Conservation (phyloP, 2,797 vertebrate species). For the Phoxinus dragarum region DNA sequence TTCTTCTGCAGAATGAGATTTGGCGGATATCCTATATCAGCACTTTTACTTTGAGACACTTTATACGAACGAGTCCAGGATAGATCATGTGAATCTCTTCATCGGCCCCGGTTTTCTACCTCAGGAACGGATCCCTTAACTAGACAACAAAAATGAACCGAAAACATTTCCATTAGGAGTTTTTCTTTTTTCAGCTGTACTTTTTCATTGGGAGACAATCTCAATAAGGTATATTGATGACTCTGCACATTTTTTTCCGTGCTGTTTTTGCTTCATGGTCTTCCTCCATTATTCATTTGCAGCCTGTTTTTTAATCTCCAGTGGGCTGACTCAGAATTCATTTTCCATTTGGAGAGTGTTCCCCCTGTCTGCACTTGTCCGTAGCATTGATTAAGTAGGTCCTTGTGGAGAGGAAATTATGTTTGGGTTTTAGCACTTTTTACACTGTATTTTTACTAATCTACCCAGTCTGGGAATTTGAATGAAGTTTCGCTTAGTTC, state of each 20-base stretch:
- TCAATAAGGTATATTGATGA: slow-evolving; percentile 81
- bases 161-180: slow-evolving; percentile 58
- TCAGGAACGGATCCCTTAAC: background rate
- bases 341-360: slow-evolving; percentile 81
- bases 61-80: slow-evolving; percentile 14
- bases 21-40: slow-evolving; percentile 22
- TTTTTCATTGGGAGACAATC: slow-evolving; percentile 75
- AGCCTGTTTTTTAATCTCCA: slow-evolving; percentile 84
- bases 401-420: slow-evolving; percentile 78
- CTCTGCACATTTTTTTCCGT: slow-evolving; percentile 73
- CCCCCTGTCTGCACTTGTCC: slow-evolving; percentile 76
- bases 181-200: slow-evolving; percentile 68
- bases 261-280: slow-evolving; percentile 79
- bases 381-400: slow-evolving; percentile 83
- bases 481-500: slow-evolving; percentile 67
- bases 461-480: slow-evolving; percentile 73
- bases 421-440: slow-evolving; percentile 77
- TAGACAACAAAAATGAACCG: slow-evolving; percentile 34
- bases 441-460: slow-evolving; percentile 77
- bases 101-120: slow-evolving; percentile 3
- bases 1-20: slow-evolving; percentile 7
- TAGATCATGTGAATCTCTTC: slow-evolving; percentile 17
- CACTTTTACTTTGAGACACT: slow-evolving; percentile 41
- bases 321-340: slow-evolving; percentile 83
- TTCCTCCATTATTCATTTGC: slow-evolving; percentile 83